Conservation (phyloP, 2,113 vertebrate genomes). For the Tamias sibiricus region DNA sequence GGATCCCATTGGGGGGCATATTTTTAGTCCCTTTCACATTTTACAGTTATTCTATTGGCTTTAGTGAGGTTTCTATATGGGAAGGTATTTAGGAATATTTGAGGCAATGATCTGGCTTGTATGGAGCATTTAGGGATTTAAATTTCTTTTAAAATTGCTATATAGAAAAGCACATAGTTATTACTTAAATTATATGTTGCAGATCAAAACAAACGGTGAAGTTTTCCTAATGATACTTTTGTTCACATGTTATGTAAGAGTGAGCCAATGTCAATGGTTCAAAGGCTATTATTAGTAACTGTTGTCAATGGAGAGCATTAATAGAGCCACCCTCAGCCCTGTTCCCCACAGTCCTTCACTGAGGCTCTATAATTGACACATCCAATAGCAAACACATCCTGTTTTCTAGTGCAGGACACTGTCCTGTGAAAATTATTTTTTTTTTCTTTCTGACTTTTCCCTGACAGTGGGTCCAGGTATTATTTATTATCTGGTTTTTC, state of each 20-base stretch:
- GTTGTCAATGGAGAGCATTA: background rate
- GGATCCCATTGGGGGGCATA: background rate
- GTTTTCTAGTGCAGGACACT: background rate
- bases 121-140: background rate
- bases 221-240: background rate
- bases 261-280: background rate
- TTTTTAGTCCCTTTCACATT: background rate
- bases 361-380: fast-evolving
- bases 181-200: background rate
- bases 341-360: too few relatives aligned
- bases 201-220: background rate
- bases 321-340: too few relatives aligned
- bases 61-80: background rate
- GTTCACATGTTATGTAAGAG: background rate
- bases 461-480: constrained; percentile 67
- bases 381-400: background rate
- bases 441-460: constrained; percentile 41
- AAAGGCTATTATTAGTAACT: background rate
- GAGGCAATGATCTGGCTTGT: background rate
- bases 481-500: constrained; percentile 70
- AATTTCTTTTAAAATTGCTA: background rate
- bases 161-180: background rate
- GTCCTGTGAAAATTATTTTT: constrained; percentile 35
- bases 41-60: background rate
- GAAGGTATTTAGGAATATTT: background rate